Conservation (phyloP, 2,888 invertebrate genomes). For the Harpalus rufipes region DNA sequence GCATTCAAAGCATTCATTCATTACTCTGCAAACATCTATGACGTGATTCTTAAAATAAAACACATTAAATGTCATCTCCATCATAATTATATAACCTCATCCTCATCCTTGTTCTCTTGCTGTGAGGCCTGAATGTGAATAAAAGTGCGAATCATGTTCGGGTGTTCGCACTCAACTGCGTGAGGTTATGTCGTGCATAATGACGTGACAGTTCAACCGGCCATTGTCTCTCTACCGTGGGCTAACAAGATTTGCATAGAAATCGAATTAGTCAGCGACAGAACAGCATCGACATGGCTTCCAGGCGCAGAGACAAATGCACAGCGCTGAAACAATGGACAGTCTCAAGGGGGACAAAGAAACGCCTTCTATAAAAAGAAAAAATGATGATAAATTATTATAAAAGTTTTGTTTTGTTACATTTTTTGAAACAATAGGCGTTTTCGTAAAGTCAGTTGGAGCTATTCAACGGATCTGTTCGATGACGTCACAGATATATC, state of each 20-base stretch:
- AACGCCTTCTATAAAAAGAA: background rate
- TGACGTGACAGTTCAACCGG: conserved; percentile 63
- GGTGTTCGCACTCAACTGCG: conserved; percentile 37
- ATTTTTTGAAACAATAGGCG: too few relatives aligned
- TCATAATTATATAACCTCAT: too few relatives aligned
- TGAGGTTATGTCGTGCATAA: conserved; percentile 53
- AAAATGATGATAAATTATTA: too few relatives aligned
- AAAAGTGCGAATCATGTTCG: conserved; percentile 60
- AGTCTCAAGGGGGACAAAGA: background rate
- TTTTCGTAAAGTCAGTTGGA: too few relatives aligned
- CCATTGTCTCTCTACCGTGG: conserved; percentile 56
- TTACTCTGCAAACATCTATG: too few relatives aligned
- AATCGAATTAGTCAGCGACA: conserved; percentile 63
- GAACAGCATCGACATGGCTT: conserved; percentile 29
- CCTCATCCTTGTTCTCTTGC: too few relatives aligned
- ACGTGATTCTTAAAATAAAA: too few relatives aligned
- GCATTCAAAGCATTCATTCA: too few relatives aligned
- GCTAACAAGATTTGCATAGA: conserved; percentile 65
- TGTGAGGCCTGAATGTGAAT: conserved; percentile 9
- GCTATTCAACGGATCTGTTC: too few relatives aligned
- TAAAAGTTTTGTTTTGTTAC: too few relatives aligned
- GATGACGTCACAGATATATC: too few relatives aligned
- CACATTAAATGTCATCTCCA: too few relatives aligned
- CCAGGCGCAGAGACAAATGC: conserved; percentile 41
- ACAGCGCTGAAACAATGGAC: background rate